Evolutionary conservation across 2,888 invertebrate genomes (phyloP).

Genomic region (Idaea straminata): DNA sequence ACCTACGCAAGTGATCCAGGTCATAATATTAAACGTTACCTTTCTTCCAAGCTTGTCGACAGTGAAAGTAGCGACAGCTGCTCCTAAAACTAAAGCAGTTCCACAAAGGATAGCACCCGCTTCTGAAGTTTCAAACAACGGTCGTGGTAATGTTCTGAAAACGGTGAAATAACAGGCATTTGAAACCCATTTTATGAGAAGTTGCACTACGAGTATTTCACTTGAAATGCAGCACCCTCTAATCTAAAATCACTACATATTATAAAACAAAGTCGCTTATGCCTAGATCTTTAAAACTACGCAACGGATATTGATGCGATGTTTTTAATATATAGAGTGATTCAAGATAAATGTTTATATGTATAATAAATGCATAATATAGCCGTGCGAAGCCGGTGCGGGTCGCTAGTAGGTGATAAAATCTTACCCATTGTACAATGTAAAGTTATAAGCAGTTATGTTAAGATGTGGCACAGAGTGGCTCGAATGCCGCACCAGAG

Average conservation of each 20-base stretch:
- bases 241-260: too few relatives aligned
- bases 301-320: too few relatives aligned
- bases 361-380: too few relatives aligned
- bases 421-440: conserved; percentile 64
- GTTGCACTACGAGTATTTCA: not conserved
- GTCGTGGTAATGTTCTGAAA: conserved; percentile 52
- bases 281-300: too few relatives aligned
- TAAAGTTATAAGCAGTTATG: conserved; percentile 62
- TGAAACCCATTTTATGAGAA: not conserved
- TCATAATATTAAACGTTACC: conserved; percentile 34
- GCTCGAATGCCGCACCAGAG: conserved; percentile 59
- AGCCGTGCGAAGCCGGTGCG: too few relatives aligned
- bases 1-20: not conserved
- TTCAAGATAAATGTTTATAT: too few relatives aligned
- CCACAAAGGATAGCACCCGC: conserved; percentile 68
- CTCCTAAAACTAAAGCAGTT: conserved; percentile 64
- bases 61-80: conserved; percentile 61
- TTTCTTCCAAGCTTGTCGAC: conserved; percentile 70
- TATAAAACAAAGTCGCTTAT: too few relatives aligned
- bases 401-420: not conserved
- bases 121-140: conserved; percentile 56
- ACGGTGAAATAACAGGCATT: not conserved
- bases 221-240: not conserved
- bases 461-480: conserved; percentile 60
- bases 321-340: too few relatives aligned